Evolutionary conservation across 2,888 invertebrate genomes (phyloP), one percentile per base, ranked within the genome.

Genomic region (Eledona agricola): DNA sequence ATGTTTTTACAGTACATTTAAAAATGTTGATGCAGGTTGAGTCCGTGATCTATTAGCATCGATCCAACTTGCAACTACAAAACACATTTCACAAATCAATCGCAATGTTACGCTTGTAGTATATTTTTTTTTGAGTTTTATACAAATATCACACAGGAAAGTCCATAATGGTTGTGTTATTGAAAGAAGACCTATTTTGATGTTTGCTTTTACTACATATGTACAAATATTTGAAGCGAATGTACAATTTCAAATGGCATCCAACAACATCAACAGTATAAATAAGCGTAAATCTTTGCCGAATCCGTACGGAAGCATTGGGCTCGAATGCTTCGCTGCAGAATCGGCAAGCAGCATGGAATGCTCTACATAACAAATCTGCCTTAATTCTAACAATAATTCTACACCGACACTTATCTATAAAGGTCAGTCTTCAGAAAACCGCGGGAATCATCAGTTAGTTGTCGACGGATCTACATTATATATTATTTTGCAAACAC

Each of bases 391-490:
- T 25, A 17, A 50, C 50, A 46, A 35, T 19, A 23, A 40, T 35
- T 26, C 46, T 46, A 35, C 40, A 40, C 22, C 19, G 45, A 45
- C 4, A 6, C n/a, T 32, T 7, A 5, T 40, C 15, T 38, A 22
- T 31, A 49, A n/a, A n/a, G 6, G 35, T 52, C 52, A 52, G 52
- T 52, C 52, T 52, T 51, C 23, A 38, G 38, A 46, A 42, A 13
- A 49, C 22, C 28, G 25, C 52, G 52, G 52, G 46, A 52, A 52
- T 46, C 15, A 52, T 40, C 10, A 52, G 38, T 31, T 46, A 52
- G 52, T 51, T 51, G 51, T 52, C 52, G 52, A 52, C 52, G 52
- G 52, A 52, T 42, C n/a, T n/a, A n/a, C n/a, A 42, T 29, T 42
- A 16, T 43, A 34, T 16, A 19, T 7, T 26, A 3, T 34, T 34